A percentile compares a stretch with the other conserved stretches of the same genome.
These are phyloP conservation scores for Erythrocercus mccallii DNA, from an alignment of 2,113 vertebrate genomes.

Conservation along the genomic window DNA sequence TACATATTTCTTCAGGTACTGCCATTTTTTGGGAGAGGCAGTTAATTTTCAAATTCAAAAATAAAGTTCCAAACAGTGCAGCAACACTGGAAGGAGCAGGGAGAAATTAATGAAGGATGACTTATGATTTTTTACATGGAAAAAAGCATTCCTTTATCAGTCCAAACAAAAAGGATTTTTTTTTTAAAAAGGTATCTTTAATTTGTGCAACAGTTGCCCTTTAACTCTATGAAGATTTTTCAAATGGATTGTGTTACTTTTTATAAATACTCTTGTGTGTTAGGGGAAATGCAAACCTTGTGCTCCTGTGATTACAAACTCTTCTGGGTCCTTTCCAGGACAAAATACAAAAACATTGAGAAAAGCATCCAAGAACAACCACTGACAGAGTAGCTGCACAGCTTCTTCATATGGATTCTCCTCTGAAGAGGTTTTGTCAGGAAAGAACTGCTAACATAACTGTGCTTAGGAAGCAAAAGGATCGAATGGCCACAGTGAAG, in stretches of 20 bases:
- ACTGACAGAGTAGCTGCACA: background rate
- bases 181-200: background rate
- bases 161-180: background rate
- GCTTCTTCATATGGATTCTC: background rate
- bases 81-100: background rate
- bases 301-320: background rate
- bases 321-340: background rate
- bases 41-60: background rate
- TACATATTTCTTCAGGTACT: constrained; percentile 95
- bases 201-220: background rate
- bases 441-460: background rate
- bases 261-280: background rate
- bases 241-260: background rate
- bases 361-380: background rate
- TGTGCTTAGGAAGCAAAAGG: background rate
- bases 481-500: background rate
- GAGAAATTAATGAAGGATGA: background rate
- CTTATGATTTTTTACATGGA: background rate
- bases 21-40: background rate
- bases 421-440: background rate
- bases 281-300: background rate
- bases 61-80: background rate
- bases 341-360: background rate
- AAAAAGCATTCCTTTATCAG: background rate
- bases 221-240: background rate